A percentile compares a stretch with the other conserved stretches of the same genome.
Evolutionary conservation across 2,113 vertebrate genomes (phyloP).

Genomic region (Climacteris rufus): DNA sequence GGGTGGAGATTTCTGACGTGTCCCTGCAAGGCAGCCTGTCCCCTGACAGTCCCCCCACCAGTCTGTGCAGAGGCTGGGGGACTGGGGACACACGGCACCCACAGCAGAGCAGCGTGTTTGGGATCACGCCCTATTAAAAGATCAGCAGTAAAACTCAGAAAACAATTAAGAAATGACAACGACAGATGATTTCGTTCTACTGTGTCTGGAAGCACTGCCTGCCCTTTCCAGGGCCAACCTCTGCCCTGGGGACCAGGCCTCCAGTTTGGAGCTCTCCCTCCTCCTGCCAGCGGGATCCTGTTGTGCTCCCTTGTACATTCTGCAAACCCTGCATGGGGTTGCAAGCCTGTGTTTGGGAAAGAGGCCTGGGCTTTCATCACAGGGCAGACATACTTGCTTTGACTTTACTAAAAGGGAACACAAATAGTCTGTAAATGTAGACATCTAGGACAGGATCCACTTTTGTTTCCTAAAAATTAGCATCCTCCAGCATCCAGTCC

Average conservation of each 20-base stretch:
- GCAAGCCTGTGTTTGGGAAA: not conserved
- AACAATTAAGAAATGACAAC: slow-evolving; percentile 26
- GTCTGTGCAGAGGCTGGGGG: not conserved
- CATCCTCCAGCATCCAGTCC: not conserved
- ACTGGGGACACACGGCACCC: not conserved
- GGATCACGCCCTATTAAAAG: not conserved
- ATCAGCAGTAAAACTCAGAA: not conserved
- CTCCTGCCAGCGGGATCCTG: not conserved
- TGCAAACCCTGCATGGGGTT: not conserved
- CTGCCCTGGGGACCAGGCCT: not conserved
- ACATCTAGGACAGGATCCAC: not conserved
- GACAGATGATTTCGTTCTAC: not conserved
- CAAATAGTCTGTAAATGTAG: not conserved
- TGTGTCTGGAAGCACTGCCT: not conserved
- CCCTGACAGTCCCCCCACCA: not conserved
- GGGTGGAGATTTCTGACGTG: not conserved
- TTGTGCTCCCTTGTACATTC: not conserved
- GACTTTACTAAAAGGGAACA: not conserved
- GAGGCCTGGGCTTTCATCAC: not conserved
- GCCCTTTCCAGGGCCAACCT: not conserved
- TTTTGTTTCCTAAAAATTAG: slow-evolving; percentile 24
- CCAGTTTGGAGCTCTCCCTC: not conserved
- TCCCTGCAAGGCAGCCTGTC: not conserved
- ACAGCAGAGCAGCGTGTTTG: not conserved
- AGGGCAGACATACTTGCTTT: not conserved